Evolutionary conservation across 2,113 vertebrate genomes (phyloP), one percentile per base, ranked within the genome.

Genomic region (Plecotus auritus): DNA sequence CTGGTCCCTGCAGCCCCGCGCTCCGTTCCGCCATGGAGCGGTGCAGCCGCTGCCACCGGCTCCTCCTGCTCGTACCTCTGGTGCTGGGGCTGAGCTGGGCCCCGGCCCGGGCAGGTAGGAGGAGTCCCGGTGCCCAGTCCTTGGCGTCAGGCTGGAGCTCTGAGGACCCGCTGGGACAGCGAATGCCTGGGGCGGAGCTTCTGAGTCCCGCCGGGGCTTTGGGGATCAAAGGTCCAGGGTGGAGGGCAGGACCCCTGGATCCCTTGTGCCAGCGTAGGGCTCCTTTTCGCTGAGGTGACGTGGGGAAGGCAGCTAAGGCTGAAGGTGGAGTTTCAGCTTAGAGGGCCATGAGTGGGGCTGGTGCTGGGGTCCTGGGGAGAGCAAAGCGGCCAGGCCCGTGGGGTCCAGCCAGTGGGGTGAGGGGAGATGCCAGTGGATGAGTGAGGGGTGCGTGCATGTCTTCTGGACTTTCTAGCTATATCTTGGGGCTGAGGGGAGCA

Each of bases 61-160:
- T 97, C 23, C 72, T 97, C 26, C 82, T 97, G 72, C 87, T 97
- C 4, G 54, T 96, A 35, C 95, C 90, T 22, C 90, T 97, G 92
- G 42, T 97, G 88, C 92, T 97, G 92, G 96, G 77, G 85, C 87
- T 97, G 88, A 96, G 95, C 51, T 9, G 67, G 17, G 67, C 73
- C 77, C 95, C 23, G 1, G 73, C 85, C 85, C 59, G 92, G 90
- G 96, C 97, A 97, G 97, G 97, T 97, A 96, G 96, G 97, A 69
- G 76, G 30, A 91, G 37, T 42, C 35, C 30, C 0, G 28, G 10
- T 2, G 6, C 67, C 69, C 18, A 14, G 30, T 72, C 2, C 7
- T 30, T 7, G 4, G 22, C 77, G 67, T 56, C 49, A 22, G 72
- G 49, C 35, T 32, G 56, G 47, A 45, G 88, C 51, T 37, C 82